Percentiles rank a stretch among this genome's conserved stretches.
These are phyloP conservation scores for Mareca penelope DNA, from an alignment of 2,797 vertebrate species.

Conservation along the genomic window DNA sequence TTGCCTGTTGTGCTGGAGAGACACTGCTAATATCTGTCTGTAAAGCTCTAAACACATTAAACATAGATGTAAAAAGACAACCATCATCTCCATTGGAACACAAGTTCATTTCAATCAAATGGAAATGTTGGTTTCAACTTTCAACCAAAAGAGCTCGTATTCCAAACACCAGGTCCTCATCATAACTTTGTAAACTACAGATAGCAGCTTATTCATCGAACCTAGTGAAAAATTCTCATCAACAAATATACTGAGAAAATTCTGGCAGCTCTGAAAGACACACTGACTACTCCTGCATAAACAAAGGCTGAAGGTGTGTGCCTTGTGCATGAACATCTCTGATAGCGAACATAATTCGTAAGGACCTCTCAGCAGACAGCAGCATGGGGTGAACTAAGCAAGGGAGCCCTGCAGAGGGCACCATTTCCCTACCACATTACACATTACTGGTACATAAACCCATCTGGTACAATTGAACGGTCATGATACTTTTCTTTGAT, in stretches of 20 bases:
- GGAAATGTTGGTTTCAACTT: neutral
- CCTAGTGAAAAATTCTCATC: neutral
- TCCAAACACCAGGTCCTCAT: neutral
- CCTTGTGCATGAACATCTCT: neutral
- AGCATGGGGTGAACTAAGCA: neutral
- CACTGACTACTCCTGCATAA: neutral
- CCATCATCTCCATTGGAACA: neutral
- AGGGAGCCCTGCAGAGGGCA: conserved; percentile 48
- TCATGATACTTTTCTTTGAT: too few species aligned
- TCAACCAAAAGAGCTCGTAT: neutral
- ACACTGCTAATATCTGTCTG: neutral
- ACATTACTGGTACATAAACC: neutral
- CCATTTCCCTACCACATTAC: neutral
- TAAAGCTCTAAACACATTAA: neutral
- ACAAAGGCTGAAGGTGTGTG: neutral
- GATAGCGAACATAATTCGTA: accelerated
- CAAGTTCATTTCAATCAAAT: neutral
- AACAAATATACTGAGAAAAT: neutral
- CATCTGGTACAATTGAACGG: accelerated
- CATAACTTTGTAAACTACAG: neutral
- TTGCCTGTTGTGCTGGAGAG: neutral
- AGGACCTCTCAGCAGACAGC: neutral
- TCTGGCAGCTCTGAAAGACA: neutral
- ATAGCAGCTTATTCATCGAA: neutral
- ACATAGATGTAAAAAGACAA: neutral